Evolutionary conservation across 2,113 vertebrate species (phyloP).

Genomic region (Corythornis vintsioides): DNA sequence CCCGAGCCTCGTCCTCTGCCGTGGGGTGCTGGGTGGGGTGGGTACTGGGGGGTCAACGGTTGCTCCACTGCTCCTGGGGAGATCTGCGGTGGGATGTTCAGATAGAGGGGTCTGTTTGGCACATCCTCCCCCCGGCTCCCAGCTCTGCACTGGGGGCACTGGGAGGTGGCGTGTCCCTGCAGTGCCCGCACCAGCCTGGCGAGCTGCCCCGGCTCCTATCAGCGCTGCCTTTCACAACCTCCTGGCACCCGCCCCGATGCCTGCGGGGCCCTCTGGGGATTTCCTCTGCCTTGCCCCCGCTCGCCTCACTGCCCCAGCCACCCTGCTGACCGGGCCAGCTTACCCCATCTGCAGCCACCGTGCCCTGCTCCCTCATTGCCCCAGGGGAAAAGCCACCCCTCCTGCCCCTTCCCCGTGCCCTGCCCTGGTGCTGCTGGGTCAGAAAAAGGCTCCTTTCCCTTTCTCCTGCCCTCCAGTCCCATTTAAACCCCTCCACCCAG

Average conservation of each 20-base stretch:
- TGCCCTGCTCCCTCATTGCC: not conserved
- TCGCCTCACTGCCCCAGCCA: not conserved
- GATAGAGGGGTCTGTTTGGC: not conserved
- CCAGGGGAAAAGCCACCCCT: rapidly evolving
- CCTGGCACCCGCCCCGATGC: not conserved
- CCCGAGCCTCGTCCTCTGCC: not conserved
- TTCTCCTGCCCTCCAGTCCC: not conserved
- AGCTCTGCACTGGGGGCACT: not conserved
- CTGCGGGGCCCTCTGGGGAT: not conserved
- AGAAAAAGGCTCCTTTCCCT: not conserved
- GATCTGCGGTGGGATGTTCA: not conserved
- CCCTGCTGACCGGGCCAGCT: not conserved
- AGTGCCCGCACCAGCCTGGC: not conserved
- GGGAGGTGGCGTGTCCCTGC: not conserved
- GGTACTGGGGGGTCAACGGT: rapidly evolving
- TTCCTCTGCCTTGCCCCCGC: not conserved
- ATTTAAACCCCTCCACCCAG: not conserved
- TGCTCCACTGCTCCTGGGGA: not conserved
- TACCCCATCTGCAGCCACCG: rapidly evolving
- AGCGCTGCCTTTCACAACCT: not conserved
- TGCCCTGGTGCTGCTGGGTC: not conserved
- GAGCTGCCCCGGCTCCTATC: not conserved
- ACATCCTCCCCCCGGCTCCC: not conserved
- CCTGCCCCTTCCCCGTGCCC: not conserved
- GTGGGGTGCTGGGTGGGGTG: too few relatives aligned